phyloP scores from a whole-genome alignment of 2,113 vertebrate genomes.

The Dissostichus mawsoni region DNA sequence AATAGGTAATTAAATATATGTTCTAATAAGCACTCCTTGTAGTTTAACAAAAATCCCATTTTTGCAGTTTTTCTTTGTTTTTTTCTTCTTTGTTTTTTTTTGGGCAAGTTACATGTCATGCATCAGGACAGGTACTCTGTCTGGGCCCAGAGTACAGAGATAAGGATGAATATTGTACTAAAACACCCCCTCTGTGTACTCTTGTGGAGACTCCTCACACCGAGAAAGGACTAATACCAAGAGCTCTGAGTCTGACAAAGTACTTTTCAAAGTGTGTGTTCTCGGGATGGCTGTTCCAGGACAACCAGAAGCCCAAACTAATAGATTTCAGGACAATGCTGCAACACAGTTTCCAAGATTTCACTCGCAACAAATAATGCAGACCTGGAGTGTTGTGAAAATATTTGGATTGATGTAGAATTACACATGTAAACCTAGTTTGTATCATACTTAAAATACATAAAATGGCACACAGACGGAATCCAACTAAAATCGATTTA shows the following conservation, averaged over 20 bases:
- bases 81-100: slow-evolving; percentile 27
- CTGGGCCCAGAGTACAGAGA: slow-evolving; percentile 73
- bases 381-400: slow-evolving; percentile 51
- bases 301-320: slow-evolving; percentile 45
- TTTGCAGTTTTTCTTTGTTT: slow-evolving; percentile 31
- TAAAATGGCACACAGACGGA: slow-evolving; percentile 42
- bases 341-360: slow-evolving; percentile 60
- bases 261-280: slow-evolving; percentile 55
- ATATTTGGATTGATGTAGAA: slow-evolving; percentile 50
- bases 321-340: slow-evolving; percentile 59
- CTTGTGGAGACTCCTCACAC: slow-evolving; percentile 45
- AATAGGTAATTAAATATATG: slow-evolving; percentile 57
- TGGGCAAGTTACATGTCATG: slow-evolving; percentile 62
- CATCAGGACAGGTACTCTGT: slow-evolving; percentile 67
- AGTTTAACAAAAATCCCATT: slow-evolving; percentile 54
- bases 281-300: slow-evolving; percentile 37
- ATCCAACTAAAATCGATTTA: slow-evolving; percentile 57
- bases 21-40: slow-evolving; percentile 80
- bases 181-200: slow-evolving; percentile 48
- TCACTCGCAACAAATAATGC: slow-evolving; percentile 47
- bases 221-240: slow-evolving; percentile 47
- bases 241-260: slow-evolving; percentile 59
- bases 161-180: slow-evolving; percentile 71
- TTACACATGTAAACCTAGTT: slow-evolving; percentile 45
- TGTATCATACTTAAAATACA: slow-evolving; percentile 51